phyloP scores from a whole-genome alignment of 2,888 invertebrate species.

The Lymantria dispar region DNA sequence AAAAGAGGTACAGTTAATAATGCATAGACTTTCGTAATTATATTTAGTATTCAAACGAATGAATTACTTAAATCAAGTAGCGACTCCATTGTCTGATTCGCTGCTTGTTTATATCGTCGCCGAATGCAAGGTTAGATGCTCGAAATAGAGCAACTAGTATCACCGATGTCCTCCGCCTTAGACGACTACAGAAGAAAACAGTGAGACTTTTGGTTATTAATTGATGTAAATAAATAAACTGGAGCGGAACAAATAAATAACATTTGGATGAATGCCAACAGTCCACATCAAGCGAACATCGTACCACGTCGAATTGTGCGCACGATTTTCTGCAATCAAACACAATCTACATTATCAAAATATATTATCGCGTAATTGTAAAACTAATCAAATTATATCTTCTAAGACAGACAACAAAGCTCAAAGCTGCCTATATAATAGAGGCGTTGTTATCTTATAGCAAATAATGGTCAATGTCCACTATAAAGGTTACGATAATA shows the following conservation, averaged over 20 bases:
- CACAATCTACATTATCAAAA: conserved; percentile 33
- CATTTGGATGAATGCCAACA: conserved; percentile 51
- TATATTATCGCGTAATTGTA: conserved; percentile 25
- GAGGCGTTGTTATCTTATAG: too few species aligned
- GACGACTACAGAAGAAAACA: conserved; percentile 38
- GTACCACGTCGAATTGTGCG: conserved; percentile 36
- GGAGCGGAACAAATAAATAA: conserved; percentile 58
- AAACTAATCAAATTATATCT: conserved; percentile 2
- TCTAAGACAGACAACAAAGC: neutral
- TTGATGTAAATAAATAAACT: conserved; percentile 60
- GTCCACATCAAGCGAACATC: conserved; percentile 25
- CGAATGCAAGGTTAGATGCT: neutral
- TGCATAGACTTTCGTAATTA: too few species aligned
- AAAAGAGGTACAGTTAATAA: too few species aligned
- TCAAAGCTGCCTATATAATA: too few species aligned
- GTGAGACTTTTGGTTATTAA: conserved; percentile 36
- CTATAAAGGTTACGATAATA: neutral
- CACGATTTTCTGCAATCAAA: conserved; percentile 41
- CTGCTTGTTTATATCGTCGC: neutral
- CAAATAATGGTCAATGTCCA: too few species aligned
- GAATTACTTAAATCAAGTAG: too few species aligned
- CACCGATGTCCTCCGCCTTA: conserved; percentile 17
- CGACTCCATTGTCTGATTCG: neutral
- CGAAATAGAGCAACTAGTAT: neutral
- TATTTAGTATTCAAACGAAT: too few species aligned